Evolutionary conservation across 2,113 vertebrate genomes (phyloP).

Genomic region (Oceanodroma tethys): DNA sequence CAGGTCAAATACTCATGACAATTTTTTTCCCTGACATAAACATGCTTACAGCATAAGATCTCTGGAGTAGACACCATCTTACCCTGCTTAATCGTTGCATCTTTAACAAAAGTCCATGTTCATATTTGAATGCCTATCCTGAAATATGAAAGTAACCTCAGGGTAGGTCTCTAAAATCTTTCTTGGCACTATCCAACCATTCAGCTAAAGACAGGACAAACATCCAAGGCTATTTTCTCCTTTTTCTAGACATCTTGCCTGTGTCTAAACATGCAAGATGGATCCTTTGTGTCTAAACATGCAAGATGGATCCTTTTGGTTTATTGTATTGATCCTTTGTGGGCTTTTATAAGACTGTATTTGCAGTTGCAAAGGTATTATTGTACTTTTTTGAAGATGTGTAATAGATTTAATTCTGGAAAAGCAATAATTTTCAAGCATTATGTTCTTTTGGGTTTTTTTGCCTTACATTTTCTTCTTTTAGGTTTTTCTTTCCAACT

Average conservation of each 20-base stretch:
- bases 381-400: neutral
- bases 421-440: neutral
- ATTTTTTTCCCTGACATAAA: neutral
- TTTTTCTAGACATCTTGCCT: neutral
- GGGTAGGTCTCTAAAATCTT: neutral
- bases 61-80: neutral
- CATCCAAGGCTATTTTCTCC: neutral
- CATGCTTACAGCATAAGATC: neutral
- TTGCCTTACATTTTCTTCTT: neutral
- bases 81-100: neutral
- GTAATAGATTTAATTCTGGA: neutral
- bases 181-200: neutral
- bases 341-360: neutral
- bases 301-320: neutral
- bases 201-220: neutral
- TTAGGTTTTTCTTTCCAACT: neutral
- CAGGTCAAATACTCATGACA: neutral
- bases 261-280: neutral
- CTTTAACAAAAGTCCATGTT: neutral
- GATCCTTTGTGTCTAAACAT: neutral
- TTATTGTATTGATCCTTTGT: neutral
- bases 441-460: neutral
- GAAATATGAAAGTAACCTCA: neutral
- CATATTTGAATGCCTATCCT: neutral
- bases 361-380: neutral